A percentile compares a stretch with the other conserved stretches of the same genome.
These are phyloP conservation scores for Poecile atricapillus DNA, from an alignment of 2,113 vertebrate species.

Conservation along the genomic window DNA sequence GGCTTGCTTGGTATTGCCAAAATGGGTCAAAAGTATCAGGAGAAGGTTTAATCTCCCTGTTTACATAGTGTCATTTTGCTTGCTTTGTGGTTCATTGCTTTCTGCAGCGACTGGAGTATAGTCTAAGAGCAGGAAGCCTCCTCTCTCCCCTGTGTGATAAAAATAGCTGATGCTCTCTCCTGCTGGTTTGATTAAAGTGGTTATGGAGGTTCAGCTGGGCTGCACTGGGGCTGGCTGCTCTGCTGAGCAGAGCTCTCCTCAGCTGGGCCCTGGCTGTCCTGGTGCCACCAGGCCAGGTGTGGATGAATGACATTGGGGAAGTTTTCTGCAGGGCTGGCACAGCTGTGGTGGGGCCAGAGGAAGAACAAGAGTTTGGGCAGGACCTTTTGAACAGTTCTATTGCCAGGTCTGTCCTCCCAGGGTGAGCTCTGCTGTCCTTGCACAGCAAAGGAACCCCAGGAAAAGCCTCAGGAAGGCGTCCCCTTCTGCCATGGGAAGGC, in stretches of 20 bases:
- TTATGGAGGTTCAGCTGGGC: not conserved
- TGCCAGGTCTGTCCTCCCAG: not conserved
- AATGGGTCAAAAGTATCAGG: not conserved
- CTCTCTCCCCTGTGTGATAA: not conserved
- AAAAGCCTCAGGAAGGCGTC: not conserved
- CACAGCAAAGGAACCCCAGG: not conserved
- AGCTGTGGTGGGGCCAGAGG: not conserved
- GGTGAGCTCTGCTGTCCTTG: not conserved
- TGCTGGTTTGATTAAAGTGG: not conserved
- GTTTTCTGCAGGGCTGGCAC: not conserved
- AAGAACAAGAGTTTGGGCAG: not conserved
- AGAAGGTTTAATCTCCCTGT: not conserved
- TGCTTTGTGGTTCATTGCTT: slow-evolving; percentile 3
- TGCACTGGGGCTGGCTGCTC: not conserved
- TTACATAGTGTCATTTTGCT: not conserved
- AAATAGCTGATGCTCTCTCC: not conserved
- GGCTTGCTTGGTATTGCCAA: not conserved
- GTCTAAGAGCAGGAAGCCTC: not conserved
- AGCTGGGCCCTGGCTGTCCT: not conserved
- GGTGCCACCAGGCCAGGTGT: not conserved
- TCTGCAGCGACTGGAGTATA: not conserved
- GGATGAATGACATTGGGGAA: not conserved
- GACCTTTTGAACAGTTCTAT: not conserved
- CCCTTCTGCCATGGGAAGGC: not conserved
- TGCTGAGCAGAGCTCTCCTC: not conserved